Evolutionary conservation across 2,888 invertebrate species (phyloP), one percentile per base, ranked within the genome.

Genomic region (Hemaris fuciformis): DNA sequence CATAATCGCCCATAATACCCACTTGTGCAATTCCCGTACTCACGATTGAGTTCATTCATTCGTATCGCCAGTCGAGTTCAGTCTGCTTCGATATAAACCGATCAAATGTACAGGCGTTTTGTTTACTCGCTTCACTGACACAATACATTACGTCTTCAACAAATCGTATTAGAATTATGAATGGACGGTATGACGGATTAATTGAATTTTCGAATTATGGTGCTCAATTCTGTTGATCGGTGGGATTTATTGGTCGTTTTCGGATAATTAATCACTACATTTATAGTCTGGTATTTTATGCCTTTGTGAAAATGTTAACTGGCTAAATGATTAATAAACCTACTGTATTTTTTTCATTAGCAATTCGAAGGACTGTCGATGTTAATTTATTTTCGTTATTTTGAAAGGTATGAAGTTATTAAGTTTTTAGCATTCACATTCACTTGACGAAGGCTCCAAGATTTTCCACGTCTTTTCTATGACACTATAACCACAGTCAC

Each of bases 31-130:
- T 69, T 69, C 74, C 76, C 76, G 77, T 77, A 76, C 79, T 81
- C 76, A 76, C 80, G 74, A 80, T 77, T 72, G 83, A 79, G 79
- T 84, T 83, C 85, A 85, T 74, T 79, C 83, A 83, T 75, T 75
- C 83, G 79, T 73, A 70, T 72, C 74, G 72, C 73, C 75, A 76
- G 74, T 76, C 76, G 75, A 46, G 41, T 57, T 43, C 73, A 73
- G 76, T 73, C 75, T 72, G 67, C 72, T 71, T 72, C 72, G 77
- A 78, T 84, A 83, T 80, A 79, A 82, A 83, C 75, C 75, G 80
- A 81, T 82, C 79, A 77, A 83, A 83, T 77, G 77, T 72, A 71
- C 69, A 41, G 62, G 68, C 63, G 68, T 68, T 74, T 78, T 80
- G 78, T 80, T 81, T 80, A 79, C 78, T 67, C 80, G 83, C 80